Evolutionary conservation across 2,113 vertebrate species (phyloP), one percentile per base, ranked within the genome.

Genomic region (Leptodactylus fuscus): DNA sequence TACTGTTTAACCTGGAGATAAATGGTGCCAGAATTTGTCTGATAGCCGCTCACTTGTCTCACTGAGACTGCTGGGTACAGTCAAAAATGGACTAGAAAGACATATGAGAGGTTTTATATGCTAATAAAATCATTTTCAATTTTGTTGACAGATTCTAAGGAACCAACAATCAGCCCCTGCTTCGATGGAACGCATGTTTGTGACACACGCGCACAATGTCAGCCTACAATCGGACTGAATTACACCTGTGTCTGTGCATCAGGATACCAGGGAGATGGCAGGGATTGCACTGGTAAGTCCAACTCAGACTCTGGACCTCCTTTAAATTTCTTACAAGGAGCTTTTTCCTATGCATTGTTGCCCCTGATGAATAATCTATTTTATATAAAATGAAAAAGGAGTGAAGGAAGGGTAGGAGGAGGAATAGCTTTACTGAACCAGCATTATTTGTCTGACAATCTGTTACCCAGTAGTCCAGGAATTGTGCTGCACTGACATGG

Each of bases 241-340:
- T 98, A 96, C 91, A 92, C 89, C 7, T 99, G 98, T 18, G 93
- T 94, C 88, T 99, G 98, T n/a, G 62, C 93, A 0, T 91, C 94
- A 0, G 98, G 98, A 0, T 98, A 96, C 90, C 91, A 87, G 34
- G 90, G 94, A 7, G 95, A 98, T 0, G 96, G 97, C 77, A 92
- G 87, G 87, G 96, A 94, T 82, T 99, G 98, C 71, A 90, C 77
- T 15, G 98, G 97, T 97, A 92, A 95, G 93, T 0, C 8, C 5
- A 4, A 13, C 58, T 13, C 58, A 58, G 4, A 65, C 27, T 22
- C 27, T 13, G 5, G 29, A 62, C 58, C 46, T 48, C 10, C 41
- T 44, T 44, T 44, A 5, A n/a, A 44, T 44, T 9, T 5, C 41
- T 44, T 4, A 44, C 4, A 44, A 44, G 41, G 41, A n/a, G 46